Evolutionary conservation across 2,113 vertebrate species (phyloP).

Genomic region (Lepisosteus oculatus): DNA sequence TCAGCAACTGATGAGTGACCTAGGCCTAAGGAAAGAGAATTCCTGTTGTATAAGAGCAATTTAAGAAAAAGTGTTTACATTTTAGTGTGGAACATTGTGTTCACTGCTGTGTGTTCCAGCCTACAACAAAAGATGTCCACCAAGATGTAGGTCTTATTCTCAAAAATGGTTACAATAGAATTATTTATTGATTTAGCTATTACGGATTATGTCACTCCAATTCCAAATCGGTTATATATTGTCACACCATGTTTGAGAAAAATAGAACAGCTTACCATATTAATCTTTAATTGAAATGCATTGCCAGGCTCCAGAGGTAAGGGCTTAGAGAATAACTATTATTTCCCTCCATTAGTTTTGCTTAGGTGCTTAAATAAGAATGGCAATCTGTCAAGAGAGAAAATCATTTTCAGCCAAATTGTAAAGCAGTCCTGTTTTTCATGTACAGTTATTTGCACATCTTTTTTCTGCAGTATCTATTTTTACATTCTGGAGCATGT

Average conservation of each 20-base stretch:
- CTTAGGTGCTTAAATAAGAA: slow-evolving; percentile 23
- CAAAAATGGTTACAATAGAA: background rate
- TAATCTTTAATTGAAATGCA: slow-evolving; percentile 37
- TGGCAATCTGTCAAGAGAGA: slow-evolving; percentile 6
- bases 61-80: no score
- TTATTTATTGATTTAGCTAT: background rate
- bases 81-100: no score
- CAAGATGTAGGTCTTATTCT: background rate
- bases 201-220: slow-evolving; percentile 12
- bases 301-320: slow-evolving; percentile 13
- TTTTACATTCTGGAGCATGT: no score
- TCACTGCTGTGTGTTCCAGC: no score
- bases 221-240: slow-evolving; percentile 29
- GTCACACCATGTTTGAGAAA: slow-evolving; percentile 5
- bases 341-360: slow-evolving; percentile 31
- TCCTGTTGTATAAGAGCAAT: no score
- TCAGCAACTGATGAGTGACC: no score
- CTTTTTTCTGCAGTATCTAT: no score
- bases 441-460: no score
- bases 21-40: no score
- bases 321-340: slow-evolving; percentile 23
- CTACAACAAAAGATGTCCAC: background rate
- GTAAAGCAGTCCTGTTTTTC: no score
- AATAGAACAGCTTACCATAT: slow-evolving; percentile 23
- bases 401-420: background rate